Conservation (phyloP, 2,797 vertebrate species). For the Darevskia nairensis region DNA sequence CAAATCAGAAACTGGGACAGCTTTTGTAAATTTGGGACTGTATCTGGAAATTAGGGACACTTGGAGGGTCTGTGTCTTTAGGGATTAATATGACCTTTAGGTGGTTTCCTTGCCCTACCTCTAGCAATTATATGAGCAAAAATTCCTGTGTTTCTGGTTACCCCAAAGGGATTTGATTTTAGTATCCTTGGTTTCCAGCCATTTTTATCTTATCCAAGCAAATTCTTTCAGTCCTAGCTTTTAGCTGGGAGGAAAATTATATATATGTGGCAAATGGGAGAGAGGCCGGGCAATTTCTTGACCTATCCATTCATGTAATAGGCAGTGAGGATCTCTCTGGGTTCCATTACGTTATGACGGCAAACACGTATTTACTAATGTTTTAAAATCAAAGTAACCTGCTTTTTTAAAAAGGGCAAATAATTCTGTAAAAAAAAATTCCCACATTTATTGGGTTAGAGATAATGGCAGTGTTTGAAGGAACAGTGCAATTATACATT, state of each 20-base stretch:
- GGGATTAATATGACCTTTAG: background rate
- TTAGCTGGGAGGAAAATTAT: slow-evolving; percentile 46
- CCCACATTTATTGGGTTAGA: slow-evolving; percentile 41
- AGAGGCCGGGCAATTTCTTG: slow-evolving; percentile 30
- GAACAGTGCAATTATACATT: slow-evolving; percentile 8
- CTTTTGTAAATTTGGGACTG: too few species aligned
- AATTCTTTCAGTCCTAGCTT: slow-evolving; percentile 37
- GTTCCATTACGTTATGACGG: slow-evolving; percentile 8
- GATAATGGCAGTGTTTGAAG: slow-evolving; percentile 1
- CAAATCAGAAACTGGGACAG: too few species aligned
- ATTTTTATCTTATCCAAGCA: background rate
- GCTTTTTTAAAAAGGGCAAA: slow-evolving; percentile 36
- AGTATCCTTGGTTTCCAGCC: background rate
- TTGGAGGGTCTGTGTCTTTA: background rate
- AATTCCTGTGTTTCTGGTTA: background rate
- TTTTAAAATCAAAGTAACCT: slow-evolving; percentile 51
- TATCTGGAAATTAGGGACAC: too few species aligned
- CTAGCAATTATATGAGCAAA: background rate
- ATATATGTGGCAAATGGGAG: slow-evolving; percentile 12
- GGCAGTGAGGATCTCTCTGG: background rate
- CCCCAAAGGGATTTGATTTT: background rate
- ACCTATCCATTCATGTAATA: slow-evolving; percentile 31
- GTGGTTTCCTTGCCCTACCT: background rate
- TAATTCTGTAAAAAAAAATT: slow-evolving; percentile 8
- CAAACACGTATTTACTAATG: slow-evolving; percentile 19